These are phyloP conservation scores for Diabrotica undecimpunctata DNA, from an alignment of 1,140 invertebrate genomes.

Conservation along the genomic window DNA sequence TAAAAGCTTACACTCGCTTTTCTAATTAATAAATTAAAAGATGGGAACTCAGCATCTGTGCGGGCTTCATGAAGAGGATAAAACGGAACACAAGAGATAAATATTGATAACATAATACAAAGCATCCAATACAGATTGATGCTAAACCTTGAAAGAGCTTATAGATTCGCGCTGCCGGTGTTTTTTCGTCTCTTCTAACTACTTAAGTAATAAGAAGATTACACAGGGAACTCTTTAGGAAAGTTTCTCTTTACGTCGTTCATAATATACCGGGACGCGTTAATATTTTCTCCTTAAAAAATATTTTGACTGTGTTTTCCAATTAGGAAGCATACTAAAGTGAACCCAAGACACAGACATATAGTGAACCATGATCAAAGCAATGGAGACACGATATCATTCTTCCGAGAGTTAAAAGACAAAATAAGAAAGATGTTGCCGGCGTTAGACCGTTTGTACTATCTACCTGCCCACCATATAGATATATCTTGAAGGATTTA, in stretches of 20 bases:
- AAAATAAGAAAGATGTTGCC: too few species aligned
- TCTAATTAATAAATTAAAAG: conserved; percentile 21
- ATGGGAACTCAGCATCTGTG: conserved; percentile 18
- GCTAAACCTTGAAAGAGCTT: conserved; percentile 13
- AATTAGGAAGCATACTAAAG: too few species aligned
- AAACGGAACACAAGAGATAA: conserved; percentile 13
- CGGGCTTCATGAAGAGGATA: not conserved
- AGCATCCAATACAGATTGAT: conserved; percentile 23
- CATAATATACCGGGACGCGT: not conserved
- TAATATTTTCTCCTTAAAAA: too few species aligned
- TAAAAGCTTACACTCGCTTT: conserved; percentile 4
- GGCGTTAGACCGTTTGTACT: too few species aligned
- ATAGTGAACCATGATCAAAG: too few species aligned
- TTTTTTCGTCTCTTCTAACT: conserved; percentile 15
- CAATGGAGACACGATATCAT: too few species aligned
- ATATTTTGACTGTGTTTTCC: too few species aligned
- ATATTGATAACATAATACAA: conserved; percentile 22
- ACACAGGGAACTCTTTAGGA: not conserved
- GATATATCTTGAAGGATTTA: too few species aligned
- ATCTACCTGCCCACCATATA: too few species aligned
- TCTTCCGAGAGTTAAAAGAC: too few species aligned
- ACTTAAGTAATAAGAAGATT: conserved; percentile 21
- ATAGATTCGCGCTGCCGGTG: conserved; percentile 15
- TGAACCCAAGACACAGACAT: too few species aligned
- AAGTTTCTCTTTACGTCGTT: conserved; percentile 1